Percentiles rank a stretch among this genome's conserved stretches.
These are phyloP conservation scores for Sinocyclocheilus anophthalmus DNA, from an alignment of 2,113 vertebrate genomes.

Conservation along the genomic window DNA sequence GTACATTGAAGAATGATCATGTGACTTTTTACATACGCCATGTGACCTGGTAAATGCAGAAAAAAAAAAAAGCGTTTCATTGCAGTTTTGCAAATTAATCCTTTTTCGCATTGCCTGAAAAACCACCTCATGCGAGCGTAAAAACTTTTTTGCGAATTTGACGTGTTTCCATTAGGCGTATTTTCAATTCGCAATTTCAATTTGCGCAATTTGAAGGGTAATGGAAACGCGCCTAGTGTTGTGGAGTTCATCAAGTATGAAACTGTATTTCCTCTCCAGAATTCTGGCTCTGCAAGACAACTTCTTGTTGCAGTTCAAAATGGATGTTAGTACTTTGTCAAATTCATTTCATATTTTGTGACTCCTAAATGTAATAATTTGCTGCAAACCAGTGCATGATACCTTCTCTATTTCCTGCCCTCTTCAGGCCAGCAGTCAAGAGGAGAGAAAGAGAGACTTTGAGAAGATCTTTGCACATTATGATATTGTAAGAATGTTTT, in stretches of 20 bases:
- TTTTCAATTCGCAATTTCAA: no score
- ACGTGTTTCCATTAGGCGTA: no score
- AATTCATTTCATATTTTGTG: background rate
- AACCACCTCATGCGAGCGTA: no score
- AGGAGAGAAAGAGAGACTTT: slow-evolving; percentile 91
- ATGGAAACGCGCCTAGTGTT: background rate
- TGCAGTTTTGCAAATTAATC: no score
- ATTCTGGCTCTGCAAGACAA: slow-evolving; percentile 94
- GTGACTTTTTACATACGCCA: no score
- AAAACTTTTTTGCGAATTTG: no score
- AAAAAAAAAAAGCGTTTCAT: no score
- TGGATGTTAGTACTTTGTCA: slow-evolving; percentile 85
- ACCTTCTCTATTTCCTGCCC: background rate
- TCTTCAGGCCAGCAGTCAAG: slow-evolving; percentile 77
- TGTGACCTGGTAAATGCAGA: no score
- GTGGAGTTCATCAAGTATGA: background rate
- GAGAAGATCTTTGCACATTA: slow-evolving; percentile 95
- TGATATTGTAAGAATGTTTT: slow-evolving; percentile 85
- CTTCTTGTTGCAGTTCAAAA: slow-evolving; percentile 93
- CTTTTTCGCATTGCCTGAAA: no score
- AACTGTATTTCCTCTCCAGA: slow-evolving; percentile 68
- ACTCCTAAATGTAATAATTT: background rate
- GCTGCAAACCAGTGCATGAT: background rate
- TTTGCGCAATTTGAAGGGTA: no score
- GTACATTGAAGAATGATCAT: no score